phyloP scores from a whole-genome alignment of 1,140 invertebrate genomes.

The Camponotus pennsylvanicus region DNA sequence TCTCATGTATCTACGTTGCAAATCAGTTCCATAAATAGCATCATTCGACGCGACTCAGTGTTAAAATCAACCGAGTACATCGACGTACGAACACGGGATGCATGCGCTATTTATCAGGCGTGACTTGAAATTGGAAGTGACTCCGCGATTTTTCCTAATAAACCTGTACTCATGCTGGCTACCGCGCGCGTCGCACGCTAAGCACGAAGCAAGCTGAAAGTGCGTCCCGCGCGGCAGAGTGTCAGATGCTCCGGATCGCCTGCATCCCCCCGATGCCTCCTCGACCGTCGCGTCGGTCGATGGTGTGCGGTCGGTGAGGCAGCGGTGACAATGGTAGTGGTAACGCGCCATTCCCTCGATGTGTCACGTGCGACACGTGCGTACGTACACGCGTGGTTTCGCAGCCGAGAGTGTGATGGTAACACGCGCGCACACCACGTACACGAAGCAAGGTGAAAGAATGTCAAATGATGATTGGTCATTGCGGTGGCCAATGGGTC shows the following conservation, averaged over 20 bases:
- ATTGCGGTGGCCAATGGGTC: slow-evolving; percentile 84
- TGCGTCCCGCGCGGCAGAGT: slow-evolving; percentile 7
- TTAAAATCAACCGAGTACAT: slow-evolving; percentile 41
- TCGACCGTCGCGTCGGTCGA: not conserved
- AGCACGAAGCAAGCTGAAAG: slow-evolving; percentile 16
- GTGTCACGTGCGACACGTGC: slow-evolving; percentile 29
- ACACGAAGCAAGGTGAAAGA: slow-evolving; percentile 79
- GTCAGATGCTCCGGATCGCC: slow-evolving; percentile 53
- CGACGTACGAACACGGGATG: slow-evolving; percentile 38
- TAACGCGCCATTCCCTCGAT: not conserved
- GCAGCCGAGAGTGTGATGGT: not conserved
- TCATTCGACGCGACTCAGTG: slow-evolving; percentile 15
- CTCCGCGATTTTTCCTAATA: slow-evolving; percentile 60
- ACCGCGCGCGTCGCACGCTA: slow-evolving; percentile 45
- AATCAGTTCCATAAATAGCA: slow-evolving; percentile 58
- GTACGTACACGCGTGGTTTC: not conserved
- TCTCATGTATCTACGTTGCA: slow-evolving; percentile 44
- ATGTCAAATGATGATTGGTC: slow-evolving; percentile 86
- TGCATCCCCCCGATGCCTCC: slow-evolving; percentile 7
- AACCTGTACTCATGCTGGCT: slow-evolving; percentile 47
- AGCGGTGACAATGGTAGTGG: slow-evolving; percentile 21
- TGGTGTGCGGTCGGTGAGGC: slow-evolving; percentile 8
- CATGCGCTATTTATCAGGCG: slow-evolving; percentile 47
- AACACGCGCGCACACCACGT: slow-evolving; percentile 52
- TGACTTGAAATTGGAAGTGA: slow-evolving; percentile 60